phyloP scores from a whole-genome alignment of 1,140 invertebrate species.

The Pectinophora gossypiella region DNA sequence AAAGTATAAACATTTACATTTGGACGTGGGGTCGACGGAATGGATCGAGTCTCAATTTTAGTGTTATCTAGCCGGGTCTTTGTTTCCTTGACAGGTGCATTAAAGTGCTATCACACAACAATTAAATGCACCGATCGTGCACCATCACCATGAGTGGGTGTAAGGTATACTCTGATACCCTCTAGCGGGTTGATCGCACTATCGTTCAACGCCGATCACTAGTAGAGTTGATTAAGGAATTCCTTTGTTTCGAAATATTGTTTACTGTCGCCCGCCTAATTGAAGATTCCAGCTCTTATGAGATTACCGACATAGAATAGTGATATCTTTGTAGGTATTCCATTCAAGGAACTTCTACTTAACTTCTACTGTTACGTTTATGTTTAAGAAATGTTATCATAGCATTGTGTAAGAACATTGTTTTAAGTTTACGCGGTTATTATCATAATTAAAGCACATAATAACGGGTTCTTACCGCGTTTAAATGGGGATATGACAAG shows the following conservation, averaged over 20 bases:
- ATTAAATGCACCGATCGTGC: slow-evolving; percentile 63
- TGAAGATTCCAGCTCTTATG: no score
- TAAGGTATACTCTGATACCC: slow-evolving; percentile 23
- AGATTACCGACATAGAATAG: no score
- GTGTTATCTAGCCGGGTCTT: slow-evolving; percentile 57
- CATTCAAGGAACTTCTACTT: no score
- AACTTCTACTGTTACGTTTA: no score
- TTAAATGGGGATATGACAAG: no score
- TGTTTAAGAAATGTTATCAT: no score
- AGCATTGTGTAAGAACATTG: no score
- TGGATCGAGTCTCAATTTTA: slow-evolving; percentile 53
- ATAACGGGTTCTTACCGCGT: no score
- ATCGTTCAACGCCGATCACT: slow-evolving; percentile 34
- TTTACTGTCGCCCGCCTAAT: no score
- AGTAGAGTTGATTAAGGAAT: slow-evolving; percentile 44
- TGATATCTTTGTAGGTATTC: no score
- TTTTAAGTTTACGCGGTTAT: no score
- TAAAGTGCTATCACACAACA: slow-evolving; percentile 67
- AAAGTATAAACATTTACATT: slow-evolving; percentile 73
- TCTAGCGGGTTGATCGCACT: slow-evolving; percentile 18
- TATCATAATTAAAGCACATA: no score
- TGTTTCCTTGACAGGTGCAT: slow-evolving; percentile 72
- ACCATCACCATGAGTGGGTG: slow-evolving; percentile 52
- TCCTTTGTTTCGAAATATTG: slow-evolving; percentile 47
- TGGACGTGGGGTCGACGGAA: slow-evolving; percentile 32